phyloP scores from a whole-genome alignment of 53 echinoderm and acorn worm genomes.

The Hippasteria phrygiana region DNA sequence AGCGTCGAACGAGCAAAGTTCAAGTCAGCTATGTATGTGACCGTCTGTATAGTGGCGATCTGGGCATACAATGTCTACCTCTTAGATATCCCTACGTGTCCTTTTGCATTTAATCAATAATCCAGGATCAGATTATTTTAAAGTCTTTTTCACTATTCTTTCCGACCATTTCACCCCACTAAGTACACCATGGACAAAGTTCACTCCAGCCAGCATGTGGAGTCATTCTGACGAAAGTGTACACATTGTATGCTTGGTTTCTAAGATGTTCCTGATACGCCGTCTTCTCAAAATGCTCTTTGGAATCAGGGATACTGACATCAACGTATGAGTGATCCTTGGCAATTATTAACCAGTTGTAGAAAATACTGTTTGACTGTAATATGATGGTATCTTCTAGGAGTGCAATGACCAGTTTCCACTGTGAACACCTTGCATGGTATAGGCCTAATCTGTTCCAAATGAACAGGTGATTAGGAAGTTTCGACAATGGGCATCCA shows the following conservation, averaged over 20 bases:
- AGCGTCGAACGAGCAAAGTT: not conserved
- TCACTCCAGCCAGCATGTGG: not conserved
- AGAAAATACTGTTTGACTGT: not conserved
- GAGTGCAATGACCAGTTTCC: too few species aligned
- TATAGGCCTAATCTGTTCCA: too few species aligned
- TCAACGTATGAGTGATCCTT: too few species aligned
- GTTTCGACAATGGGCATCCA: too few species aligned
- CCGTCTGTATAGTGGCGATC: too few species aligned
- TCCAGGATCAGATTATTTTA: not conserved
- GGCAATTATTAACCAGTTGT: not conserved
- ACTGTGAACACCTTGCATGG: too few species aligned
- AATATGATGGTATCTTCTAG: not conserved
- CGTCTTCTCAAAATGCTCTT: not conserved
- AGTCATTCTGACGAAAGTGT: not conserved
- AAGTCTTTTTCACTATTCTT: not conserved
- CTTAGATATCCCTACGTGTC: not conserved
- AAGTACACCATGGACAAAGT: not conserved
- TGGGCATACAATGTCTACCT: not conserved
- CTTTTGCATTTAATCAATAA: not conserved
- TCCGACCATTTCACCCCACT: not conserved
- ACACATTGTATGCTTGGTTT: not conserved
- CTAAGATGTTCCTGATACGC: not conserved
- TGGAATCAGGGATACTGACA: not conserved
- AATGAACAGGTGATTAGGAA: too few species aligned
- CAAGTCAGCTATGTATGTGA: not conserved